These are phyloP conservation scores for Nectonema munidae DNA, from an alignment of 2,888 invertebrate genomes.

Conservation along the genomic window DNA sequence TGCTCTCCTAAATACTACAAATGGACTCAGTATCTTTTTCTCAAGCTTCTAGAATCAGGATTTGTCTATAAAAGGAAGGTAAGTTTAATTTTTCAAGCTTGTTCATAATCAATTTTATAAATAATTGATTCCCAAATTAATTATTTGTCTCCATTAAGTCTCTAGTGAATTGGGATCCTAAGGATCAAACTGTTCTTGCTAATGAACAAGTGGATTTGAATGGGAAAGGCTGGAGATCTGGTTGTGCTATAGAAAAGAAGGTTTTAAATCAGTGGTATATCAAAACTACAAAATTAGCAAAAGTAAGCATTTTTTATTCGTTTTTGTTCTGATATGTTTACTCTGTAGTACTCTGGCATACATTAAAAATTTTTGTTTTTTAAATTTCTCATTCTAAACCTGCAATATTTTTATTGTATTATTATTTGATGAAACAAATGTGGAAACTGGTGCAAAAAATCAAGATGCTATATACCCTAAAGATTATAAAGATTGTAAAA, in stretches of 20 bases:
- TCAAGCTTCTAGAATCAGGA: conserved; percentile 47
- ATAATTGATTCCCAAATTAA: neutral
- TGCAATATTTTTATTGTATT: too few species aligned
- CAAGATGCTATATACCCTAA: too few species aligned
- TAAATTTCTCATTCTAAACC: too few species aligned
- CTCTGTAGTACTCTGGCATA: too few species aligned
- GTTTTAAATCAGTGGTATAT: conserved; percentile 73
- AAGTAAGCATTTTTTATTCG: conserved; percentile 21
- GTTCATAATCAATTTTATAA: neutral
- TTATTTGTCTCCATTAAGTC: too few species aligned
- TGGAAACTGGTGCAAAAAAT: too few species aligned
- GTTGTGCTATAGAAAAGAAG: conserved; percentile 60
- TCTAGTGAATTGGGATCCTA: conserved; percentile 79
- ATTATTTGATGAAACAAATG: too few species aligned
- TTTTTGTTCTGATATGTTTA: too few species aligned
- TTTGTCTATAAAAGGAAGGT: conserved; percentile 54
- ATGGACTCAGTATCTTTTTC: conserved; percentile 80
- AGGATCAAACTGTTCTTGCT: conserved; percentile 78
- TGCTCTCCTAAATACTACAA: conserved; percentile 51
- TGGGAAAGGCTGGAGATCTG: conserved; percentile 75
- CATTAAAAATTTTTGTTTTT: too few species aligned
- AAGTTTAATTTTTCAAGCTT: conserved; percentile 16
- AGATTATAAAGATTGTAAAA: too few species aligned
- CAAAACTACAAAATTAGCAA: conserved; percentile 36
- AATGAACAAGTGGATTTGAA: conserved; percentile 79